A percentile compares a stretch with the other conserved stretches of the same genome.
These are phyloP conservation scores for Podarcis lilfordi DNA, from an alignment of 2,797 vertebrate genomes.

Conservation along the genomic window DNA sequence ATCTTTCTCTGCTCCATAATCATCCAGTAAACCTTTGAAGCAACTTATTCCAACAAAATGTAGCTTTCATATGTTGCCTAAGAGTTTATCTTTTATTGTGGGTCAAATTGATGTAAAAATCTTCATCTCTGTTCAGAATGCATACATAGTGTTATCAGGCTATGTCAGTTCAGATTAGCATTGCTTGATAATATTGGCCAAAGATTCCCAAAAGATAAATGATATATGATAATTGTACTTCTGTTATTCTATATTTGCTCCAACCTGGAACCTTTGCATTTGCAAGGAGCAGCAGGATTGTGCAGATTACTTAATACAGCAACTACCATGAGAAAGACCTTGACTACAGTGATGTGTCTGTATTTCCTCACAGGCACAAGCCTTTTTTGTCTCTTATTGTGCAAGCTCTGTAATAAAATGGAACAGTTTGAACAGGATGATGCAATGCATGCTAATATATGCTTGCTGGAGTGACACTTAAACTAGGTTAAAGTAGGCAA, in stretches of 20 bases:
- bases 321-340: not conserved
- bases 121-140: not conserved
- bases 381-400: not conserved
- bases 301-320: not conserved
- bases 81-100: not conserved
- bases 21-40: not conserved
- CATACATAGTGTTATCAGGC: not conserved
- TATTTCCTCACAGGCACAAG: not conserved
- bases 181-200: not conserved
- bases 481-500: not conserved
- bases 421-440: not conserved
- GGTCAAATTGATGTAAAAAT: not conserved
- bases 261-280: not conserved
- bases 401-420: not conserved
- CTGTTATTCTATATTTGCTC: not conserved
- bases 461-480: not conserved
- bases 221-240: no score
- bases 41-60: not conserved
- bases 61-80: not conserved
- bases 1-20: not conserved
- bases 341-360: not conserved
- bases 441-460: not conserved
- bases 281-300: not conserved
- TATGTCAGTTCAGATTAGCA: not conserved
- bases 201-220: not conserved